Percentiles rank a stretch among this genome's conserved stretches.
phyloP scores from a whole-genome alignment of 2,888 invertebrate genomes.

The Ceramica pisi region DNA sequence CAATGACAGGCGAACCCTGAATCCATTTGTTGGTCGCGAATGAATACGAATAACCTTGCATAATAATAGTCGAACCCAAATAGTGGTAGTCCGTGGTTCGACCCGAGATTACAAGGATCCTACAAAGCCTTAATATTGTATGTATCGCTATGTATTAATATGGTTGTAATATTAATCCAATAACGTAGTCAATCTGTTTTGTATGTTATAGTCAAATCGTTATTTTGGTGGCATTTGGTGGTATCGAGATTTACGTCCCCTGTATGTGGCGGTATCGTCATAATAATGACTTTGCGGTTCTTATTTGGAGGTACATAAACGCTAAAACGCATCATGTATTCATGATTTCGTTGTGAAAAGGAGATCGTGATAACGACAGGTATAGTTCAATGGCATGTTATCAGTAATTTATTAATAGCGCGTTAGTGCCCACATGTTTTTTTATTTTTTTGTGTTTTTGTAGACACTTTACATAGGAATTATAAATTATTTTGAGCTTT shows the following conservation, averaged over 20 bases:
- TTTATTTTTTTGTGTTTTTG: too few relatives aligned
- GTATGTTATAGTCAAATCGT: slow-evolving; percentile 22
- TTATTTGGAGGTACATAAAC: too few relatives aligned
- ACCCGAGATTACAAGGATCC: slow-evolving; percentile 56
- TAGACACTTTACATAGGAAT: too few relatives aligned
- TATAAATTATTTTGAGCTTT: too few relatives aligned
- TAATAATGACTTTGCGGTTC: too few relatives aligned
- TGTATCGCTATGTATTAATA: slow-evolving; percentile 50
- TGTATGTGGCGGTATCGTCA: too few relatives aligned
- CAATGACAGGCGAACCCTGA: slow-evolving; percentile 53
- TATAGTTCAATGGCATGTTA: too few relatives aligned
- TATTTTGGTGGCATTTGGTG: slow-evolving; percentile 24
- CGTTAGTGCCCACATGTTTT: too few relatives aligned
- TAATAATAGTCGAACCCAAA: slow-evolving; percentile 51
- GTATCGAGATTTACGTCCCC: background rate
- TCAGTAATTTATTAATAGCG: too few relatives aligned
- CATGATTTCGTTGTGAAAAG: too few relatives aligned
- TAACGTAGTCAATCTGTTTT: slow-evolving; percentile 45
- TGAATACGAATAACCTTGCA: slow-evolving; percentile 56
- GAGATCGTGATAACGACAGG: too few relatives aligned
- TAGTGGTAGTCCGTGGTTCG: slow-evolving; percentile 41
- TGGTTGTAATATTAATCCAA: slow-evolving; percentile 53
- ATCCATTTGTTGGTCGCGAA: slow-evolving; percentile 55
- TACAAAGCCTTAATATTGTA: slow-evolving; percentile 40
- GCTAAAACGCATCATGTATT: too few relatives aligned